Evolutionary conservation across 2,797 vertebrate genomes (phyloP).

Genomic region (Benthosema pterotum): DNA sequence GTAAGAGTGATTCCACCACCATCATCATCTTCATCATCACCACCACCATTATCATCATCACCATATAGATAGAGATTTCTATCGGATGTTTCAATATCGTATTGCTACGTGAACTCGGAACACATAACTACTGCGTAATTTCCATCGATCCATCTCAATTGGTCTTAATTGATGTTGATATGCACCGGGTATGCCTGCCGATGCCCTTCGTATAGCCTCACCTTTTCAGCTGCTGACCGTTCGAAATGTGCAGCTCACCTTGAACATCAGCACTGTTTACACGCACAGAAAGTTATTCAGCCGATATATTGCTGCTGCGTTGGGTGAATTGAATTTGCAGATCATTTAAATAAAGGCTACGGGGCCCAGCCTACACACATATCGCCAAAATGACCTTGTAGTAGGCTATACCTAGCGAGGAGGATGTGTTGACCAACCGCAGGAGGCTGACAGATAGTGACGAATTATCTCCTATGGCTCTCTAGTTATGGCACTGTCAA

Average conservation of each 20-base stretch:
- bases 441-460: background rate
- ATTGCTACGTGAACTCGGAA: too few species aligned
- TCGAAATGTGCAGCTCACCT: background rate
- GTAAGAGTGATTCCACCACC: slow-evolving; percentile 18
- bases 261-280: background rate
- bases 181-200: slow-evolving; percentile 30
- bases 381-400: slow-evolving; percentile 79
- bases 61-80: background rate
- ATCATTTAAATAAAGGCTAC: accelerated
- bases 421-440: slow-evolving; percentile 36
- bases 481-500: too few species aligned
- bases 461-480: too few species aligned
- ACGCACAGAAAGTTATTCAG: background rate
- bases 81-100: background rate
- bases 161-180: slow-evolving; percentile 1
- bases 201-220: slow-evolving; percentile 28
- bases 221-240: background rate
- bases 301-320: background rate
- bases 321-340: accelerated
- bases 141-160: background rate
- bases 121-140: background rate
- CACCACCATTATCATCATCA: too few species aligned
- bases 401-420: slow-evolving; percentile 52
- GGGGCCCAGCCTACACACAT: slow-evolving; percentile 24
- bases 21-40: too few species aligned